Evolutionary conservation across 1,140 invertebrate species (phyloP).

Genomic region (Dreissena rostriformis): DNA sequence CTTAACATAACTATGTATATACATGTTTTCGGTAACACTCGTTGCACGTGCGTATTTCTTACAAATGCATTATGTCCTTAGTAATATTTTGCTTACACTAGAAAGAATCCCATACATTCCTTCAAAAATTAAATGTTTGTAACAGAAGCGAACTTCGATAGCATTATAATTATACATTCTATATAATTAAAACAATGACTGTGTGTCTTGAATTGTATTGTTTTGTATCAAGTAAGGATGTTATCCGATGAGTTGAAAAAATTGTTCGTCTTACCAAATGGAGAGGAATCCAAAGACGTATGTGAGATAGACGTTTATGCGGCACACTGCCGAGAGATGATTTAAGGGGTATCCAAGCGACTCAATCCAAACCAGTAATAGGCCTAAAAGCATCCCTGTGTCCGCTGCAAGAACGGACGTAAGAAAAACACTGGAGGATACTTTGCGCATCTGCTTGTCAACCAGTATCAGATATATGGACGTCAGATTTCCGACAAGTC

Average conservation of each 20-base stretch:
- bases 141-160: too few relatives aligned
- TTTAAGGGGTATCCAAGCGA: conserved; percentile 54
- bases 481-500: conserved; percentile 60
- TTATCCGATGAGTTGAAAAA: neutral
- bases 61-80: too few relatives aligned
- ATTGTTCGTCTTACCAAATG: conserved; percentile 84
- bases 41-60: too few relatives aligned
- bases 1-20: too few relatives aligned
- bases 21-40: too few relatives aligned
- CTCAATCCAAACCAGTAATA: conserved; percentile 66
- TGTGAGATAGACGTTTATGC: conserved; percentile 87
- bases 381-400: conserved; percentile 61
- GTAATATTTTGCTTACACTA: too few relatives aligned
- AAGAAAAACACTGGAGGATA: conserved; percentile 66
- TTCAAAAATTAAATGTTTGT: too few relatives aligned
- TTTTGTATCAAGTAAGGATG: neutral
- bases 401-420: conserved; percentile 64
- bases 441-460: conserved; percentile 52
- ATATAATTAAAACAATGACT: too few relatives aligned
- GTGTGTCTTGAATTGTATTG: too few relatives aligned
- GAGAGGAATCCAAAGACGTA: conserved; percentile 88
- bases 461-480: conserved; percentile 60
- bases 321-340: conserved; percentile 82
- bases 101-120: too few relatives aligned
- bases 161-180: too few relatives aligned